Evolutionary conservation across 2,113 vertebrate species (phyloP).

Genomic region (Myotis davidii): DNA sequence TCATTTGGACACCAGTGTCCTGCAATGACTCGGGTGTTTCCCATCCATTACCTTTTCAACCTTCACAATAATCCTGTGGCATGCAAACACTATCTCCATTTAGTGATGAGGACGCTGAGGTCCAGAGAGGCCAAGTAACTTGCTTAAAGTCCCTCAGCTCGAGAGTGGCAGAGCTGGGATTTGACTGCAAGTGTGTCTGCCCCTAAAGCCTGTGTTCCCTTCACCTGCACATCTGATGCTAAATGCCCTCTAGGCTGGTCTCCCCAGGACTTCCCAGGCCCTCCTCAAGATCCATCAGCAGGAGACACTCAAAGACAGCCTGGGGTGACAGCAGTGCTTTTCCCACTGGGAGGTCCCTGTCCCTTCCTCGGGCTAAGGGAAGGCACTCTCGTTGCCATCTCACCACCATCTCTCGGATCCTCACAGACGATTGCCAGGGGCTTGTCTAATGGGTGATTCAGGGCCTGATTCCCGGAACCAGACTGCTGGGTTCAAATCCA

Average conservation of each 20-base stretch:
- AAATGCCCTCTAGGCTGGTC: neutral
- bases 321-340: neutral
- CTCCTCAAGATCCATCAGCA: neutral
- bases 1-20: neutral
- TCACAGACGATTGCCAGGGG: neutral
- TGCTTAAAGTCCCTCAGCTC: neutral
- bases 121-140: neutral
- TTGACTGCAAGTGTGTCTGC: neutral
- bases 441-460: neutral
- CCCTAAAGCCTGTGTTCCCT: no score
- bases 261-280: neutral
- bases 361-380: neutral
- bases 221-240: neutral
- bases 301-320: neutral
- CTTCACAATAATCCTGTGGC: neutral
- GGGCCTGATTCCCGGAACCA: neutral
- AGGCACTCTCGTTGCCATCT: neutral
- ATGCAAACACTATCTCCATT: neutral
- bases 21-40: neutral
- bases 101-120: neutral
- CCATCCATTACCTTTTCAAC: neutral
- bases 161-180: neutral
- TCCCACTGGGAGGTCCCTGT: no score
- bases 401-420: neutral
- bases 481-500: neutral